Conservation (phyloP, 37 sponge, comb jelly and placozoan species). For the Crambe crambe region DNA sequence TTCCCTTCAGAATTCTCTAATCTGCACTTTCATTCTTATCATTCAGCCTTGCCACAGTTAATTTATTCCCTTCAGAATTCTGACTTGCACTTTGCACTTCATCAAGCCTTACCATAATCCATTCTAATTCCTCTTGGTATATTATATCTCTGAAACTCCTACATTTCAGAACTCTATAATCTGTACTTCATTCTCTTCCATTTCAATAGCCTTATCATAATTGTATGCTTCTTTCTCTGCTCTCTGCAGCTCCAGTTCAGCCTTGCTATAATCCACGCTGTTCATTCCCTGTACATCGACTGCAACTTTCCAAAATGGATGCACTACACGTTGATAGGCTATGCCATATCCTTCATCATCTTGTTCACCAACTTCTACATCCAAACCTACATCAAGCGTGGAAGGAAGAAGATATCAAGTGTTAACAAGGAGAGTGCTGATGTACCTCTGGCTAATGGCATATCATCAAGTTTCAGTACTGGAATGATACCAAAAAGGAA, state of each 20-base stretch:
- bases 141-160: neutral
- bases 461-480: slow-evolving; percentile 4
- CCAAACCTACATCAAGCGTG: slow-evolving; percentile 81
- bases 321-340: slow-evolving; percentile 77
- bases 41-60: too few relatives aligned
- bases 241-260: slow-evolving; percentile 75
- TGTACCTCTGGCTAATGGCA: neutral
- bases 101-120: too few relatives aligned
- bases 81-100: too few relatives aligned
- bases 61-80: too few relatives aligned
- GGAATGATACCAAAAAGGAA: neutral
- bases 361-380: slow-evolving; percentile 93
- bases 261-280: slow-evolving; percentile 61
- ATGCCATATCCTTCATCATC: slow-evolving; percentile 71
- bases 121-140: neutral
- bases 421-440: slow-evolving; percentile 10
- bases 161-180: neutral
- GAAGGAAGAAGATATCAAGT: neutral
- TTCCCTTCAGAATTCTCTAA: too few relatives aligned
- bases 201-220: neutral
- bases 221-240: too few relatives aligned
- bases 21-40: too few relatives aligned
- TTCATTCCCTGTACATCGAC: slow-evolving; percentile 74
- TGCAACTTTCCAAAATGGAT: slow-evolving; percentile 93
- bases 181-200: neutral